Conservation (phyloP, 2,113 vertebrate genomes). For the Ophiodon elongatus region DNA sequence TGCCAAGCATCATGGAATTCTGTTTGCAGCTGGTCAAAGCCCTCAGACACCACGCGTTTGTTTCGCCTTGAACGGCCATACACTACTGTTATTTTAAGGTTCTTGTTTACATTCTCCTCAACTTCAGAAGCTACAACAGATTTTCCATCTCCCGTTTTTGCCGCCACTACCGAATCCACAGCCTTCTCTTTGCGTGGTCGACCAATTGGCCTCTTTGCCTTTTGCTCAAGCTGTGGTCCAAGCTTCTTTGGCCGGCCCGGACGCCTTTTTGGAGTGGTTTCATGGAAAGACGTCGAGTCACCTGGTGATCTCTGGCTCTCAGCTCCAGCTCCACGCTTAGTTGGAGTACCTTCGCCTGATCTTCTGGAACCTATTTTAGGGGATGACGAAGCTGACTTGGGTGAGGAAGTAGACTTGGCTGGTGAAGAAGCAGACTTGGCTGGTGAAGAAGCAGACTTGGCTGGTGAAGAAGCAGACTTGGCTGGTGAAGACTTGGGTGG, state of each 20-base stretch:
- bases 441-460: constrained; percentile 36
- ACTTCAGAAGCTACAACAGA: constrained; percentile 49
- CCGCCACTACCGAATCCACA: constrained; percentile 46
- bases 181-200: constrained; percentile 91
- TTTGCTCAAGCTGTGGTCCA: constrained; percentile 90
- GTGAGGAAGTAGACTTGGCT: constrained; percentile 33
- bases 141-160: constrained; percentile 55
- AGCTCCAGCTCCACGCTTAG: constrained; percentile 50
- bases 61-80: constrained; percentile 94
- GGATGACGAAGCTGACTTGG: constrained; percentile 39
- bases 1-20: constrained; percentile 72
- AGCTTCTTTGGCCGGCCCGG: constrained; percentile 95
- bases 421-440: constrained; percentile 48
- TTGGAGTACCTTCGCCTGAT: constrained; percentile 63
- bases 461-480: constrained; percentile 40
- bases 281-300: constrained; percentile 49
- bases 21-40: constrained; percentile 77
- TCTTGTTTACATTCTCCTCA: constrained; percentile 87
- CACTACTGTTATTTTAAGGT: constrained; percentile 92
- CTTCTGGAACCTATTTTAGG: constrained; percentile 63
- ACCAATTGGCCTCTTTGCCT: constrained; percentile 92
- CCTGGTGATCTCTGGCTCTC: constrained; percentile 54
- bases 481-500: constrained; percentile 47
- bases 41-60: constrained; percentile 91
- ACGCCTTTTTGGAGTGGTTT: constrained; percentile 88